These are phyloP conservation scores for Eristalis tenax DNA, from an alignment of 2,888 invertebrate species.

Conservation along the genomic window DNA sequence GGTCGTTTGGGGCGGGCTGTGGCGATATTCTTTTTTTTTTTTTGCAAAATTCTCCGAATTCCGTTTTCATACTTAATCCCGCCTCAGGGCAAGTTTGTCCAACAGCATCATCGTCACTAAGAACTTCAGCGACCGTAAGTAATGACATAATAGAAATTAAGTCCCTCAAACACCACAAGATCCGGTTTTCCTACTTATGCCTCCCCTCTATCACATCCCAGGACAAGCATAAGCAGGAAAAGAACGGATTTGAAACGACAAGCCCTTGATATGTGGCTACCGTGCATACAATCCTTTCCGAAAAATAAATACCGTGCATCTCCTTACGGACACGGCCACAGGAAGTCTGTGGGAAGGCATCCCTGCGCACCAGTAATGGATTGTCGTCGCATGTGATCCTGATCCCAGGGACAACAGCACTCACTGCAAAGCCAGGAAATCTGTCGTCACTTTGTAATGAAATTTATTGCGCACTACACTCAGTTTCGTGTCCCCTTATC, in stretches of 20 bases:
- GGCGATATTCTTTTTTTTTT: neutral
- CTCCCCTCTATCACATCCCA: too few species aligned
- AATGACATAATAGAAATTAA: conserved; percentile 12
- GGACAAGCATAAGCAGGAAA: neutral
- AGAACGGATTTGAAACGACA: neutral
- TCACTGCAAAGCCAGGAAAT: conserved; percentile 49
- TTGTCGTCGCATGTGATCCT: conserved; percentile 59
- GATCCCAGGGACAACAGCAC: conserved; percentile 30
- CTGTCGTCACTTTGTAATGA: conserved; percentile 66
- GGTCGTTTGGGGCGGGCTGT: neutral
- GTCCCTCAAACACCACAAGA: neutral
- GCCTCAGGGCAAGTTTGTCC: neutral
- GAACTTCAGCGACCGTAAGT: neutral
- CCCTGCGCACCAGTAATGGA: conserved; percentile 35
- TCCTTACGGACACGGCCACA: neutral
- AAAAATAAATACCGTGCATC: conserved; percentile 1
- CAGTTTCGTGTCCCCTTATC: conserved; percentile 38
- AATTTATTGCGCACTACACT: conserved; percentile 63
- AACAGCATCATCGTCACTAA: neutral
- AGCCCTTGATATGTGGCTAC: conserved; percentile 8
- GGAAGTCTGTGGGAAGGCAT: neutral
- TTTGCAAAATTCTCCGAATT: neutral
- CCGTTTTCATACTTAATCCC: neutral
- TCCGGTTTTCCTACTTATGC: neutral
- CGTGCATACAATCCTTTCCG: neutral